Base-by-base conservation (phyloP, 2,888 invertebrate species). In the Dasypogon diadema region DNA sequence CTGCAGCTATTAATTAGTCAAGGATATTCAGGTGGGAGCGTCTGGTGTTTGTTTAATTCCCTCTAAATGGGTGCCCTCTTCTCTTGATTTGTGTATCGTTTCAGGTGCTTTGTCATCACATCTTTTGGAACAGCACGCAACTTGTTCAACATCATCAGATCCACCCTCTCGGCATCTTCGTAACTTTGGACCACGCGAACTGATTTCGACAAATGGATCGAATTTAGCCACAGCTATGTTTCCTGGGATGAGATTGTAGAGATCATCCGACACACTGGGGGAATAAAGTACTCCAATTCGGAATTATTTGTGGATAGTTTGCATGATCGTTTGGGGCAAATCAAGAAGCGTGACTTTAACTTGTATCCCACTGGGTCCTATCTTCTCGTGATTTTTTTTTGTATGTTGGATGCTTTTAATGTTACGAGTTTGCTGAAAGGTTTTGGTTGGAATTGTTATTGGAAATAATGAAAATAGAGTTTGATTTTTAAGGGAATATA, bases 141-240 rank as follows among this genome's bases (percentile, higher is more conserved):
- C 37, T 60, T 60, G 60, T 60, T 30, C 37, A 37, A 60, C 60
- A 60, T 37, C 34, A 58, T 42, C 42, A 42, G 42, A 1, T 42
- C n/a, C 10, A 30, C 34, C 34, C 10, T 30, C 34, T 10, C 18
- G 63, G 42, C 30, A 42, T 30, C 16, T 48, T 65, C 65, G 42
- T 48, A 65, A 65, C 46, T 65, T 24, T 24, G 46, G 46, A 65
- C 48, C 42, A 65, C 65, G 65, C 65, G 42, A 65, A 65, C 65
- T 65, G 46, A 46, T 65, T 65, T 46, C 65, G 65, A 65, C 65
- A 65, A 65, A 65, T 65, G 65, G 48, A 65, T 37, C 60, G 34
- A 34, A 60, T 60, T 37, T 60, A 12, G 42, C 42, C 1, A 42
- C 8, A 42, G 42, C 42, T 12, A 1, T 42, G 42, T 42, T 2